A percentile compares a stretch with the other conserved stretches of the same genome.
Evolutionary conservation across 1,140 invertebrate species (phyloP).

Genomic region (Neotoxoptera formosana): DNA sequence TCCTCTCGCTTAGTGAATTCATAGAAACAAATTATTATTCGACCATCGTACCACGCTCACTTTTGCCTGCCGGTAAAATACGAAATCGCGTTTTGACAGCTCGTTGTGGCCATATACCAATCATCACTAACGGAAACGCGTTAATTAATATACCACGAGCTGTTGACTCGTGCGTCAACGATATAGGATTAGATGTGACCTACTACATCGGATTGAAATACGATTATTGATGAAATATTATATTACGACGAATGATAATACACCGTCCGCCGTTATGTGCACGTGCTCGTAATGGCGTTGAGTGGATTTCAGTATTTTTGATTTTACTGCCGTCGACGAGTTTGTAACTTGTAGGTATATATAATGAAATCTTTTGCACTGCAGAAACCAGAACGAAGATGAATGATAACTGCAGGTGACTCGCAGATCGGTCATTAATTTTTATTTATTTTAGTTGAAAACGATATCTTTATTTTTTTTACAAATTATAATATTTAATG

Average conservation of each 20-base stretch:
- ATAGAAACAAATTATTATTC: not conserved
- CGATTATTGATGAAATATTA: not conserved
- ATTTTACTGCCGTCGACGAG: not conserved
- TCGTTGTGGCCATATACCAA: not conserved
- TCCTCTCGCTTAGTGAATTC: too few relatives aligned
- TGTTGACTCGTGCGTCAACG: not conserved
- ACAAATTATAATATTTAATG: too few relatives aligned
- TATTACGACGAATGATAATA: not conserved
- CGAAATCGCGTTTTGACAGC: not conserved
- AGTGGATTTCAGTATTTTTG: not conserved
- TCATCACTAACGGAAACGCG: not conserved
- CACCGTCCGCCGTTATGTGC: not conserved
- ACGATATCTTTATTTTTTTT: too few relatives aligned
- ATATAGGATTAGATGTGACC: not conserved
- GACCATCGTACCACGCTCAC: not conserved
- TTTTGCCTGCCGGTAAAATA: not conserved
- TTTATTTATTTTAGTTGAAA: too few relatives aligned
- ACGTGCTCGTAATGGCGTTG: not conserved
- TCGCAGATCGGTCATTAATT: too few relatives aligned
- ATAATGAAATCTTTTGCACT: too few relatives aligned
- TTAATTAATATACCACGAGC: not conserved
- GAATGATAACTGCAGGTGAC: too few relatives aligned
- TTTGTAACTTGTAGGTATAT: not conserved
- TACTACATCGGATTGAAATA: not conserved
- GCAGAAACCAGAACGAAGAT: too few relatives aligned